phyloP scores from a whole-genome alignment of 2,113 vertebrate species.

The Pongo abelii region DNA sequence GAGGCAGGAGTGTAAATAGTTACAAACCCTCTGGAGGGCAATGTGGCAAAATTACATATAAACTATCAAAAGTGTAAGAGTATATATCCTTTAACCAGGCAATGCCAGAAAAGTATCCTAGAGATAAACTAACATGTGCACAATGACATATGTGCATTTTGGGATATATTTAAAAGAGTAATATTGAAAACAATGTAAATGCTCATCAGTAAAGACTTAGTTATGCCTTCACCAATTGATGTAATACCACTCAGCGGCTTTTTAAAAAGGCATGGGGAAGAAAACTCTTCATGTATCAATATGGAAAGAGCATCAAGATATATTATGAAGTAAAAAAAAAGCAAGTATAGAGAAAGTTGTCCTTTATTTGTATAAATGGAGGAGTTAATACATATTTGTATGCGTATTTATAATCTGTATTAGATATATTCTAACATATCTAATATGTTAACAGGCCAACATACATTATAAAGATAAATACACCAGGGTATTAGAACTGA shows the following conservation, averaged over 20 bases:
- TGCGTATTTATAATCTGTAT: background rate
- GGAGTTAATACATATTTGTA: background rate
- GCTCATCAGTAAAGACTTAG: background rate
- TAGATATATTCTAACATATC: background rate
- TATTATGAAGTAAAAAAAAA: constrained; percentile 6
- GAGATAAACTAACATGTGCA: background rate
- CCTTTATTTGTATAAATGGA: background rate
- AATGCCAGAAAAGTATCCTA: background rate
- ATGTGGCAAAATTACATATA: constrained; percentile 24
- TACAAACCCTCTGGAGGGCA: background rate
- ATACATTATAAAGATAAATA: background rate
- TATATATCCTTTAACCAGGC: background rate
- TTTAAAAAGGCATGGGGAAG: background rate
- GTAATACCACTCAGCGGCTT: background rate
- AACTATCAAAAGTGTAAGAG: background rate
- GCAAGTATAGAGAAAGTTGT: background rate
- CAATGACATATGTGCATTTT: background rate
- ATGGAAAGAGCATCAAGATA: background rate
- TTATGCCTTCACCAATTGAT: background rate
- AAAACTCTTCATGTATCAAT: background rate
- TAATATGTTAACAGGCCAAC: background rate
- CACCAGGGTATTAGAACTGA: background rate
- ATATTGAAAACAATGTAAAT: constrained; percentile 2
- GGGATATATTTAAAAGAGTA: background rate
- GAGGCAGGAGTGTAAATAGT: background rate